Conservation (phyloP, 2,888 invertebrate species). For the Hirtodrosophila confusa region DNA sequence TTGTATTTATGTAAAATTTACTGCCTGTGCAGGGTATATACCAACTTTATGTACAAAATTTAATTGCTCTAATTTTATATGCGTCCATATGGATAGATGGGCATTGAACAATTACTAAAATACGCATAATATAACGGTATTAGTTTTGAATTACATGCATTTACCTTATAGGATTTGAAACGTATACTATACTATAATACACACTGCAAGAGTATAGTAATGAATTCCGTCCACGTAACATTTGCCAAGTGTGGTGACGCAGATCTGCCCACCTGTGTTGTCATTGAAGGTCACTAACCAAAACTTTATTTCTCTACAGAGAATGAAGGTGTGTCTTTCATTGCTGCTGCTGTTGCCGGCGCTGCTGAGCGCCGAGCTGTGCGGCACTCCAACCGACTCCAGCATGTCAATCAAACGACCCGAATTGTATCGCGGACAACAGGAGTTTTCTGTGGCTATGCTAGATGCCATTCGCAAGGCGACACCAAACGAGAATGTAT, state of each 20-base stretch:
- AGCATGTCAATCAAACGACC: background rate
- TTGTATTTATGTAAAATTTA: no score
- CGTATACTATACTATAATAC: background rate
- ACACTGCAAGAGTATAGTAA: constrained; percentile 15
- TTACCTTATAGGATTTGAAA: no score
- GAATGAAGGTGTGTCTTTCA: constrained; percentile 48
- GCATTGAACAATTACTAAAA: no score
- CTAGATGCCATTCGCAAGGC: constrained; percentile 88
- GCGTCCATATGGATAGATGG: no score
- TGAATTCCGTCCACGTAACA: constrained; percentile 30
- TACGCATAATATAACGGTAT: no score
- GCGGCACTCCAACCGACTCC: constrained; percentile 18
- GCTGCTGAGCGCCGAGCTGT: constrained; percentile 47
- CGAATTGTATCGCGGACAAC: constrained; percentile 86
- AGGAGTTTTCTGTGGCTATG: constrained; percentile 89
- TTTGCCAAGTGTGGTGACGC: constrained; percentile 19
- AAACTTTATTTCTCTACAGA: constrained; percentile 27
- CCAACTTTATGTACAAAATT: no score
- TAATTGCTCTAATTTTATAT: no score
- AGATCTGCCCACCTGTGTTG: background rate
- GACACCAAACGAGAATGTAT: constrained; percentile 90
- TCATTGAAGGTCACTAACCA: constrained; percentile 26
- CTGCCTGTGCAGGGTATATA: no score
- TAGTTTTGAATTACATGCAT: no score
- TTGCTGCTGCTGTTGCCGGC: constrained; percentile 55